Percentiles rank a stretch among this genome's conserved stretches.
Evolutionary conservation across 2,797 vertebrate genomes (phyloP).

Genomic region (Chloroceryle inda): DNA sequence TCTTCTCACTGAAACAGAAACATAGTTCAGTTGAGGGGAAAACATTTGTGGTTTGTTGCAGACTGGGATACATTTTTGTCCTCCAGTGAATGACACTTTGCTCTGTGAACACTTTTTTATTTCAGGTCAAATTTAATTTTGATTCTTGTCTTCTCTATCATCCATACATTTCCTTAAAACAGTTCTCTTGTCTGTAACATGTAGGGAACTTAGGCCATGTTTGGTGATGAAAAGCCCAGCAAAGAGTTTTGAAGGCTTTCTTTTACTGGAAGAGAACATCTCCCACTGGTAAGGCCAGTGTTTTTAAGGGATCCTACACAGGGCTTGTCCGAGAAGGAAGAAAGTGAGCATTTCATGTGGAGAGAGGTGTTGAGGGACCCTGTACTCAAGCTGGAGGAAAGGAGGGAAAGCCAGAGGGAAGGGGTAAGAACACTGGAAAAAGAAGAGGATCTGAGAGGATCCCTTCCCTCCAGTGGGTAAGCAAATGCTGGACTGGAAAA

Average conservation of each 20-base stretch:
- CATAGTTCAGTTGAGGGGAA: neutral
- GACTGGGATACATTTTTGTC: neutral
- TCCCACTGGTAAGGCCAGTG: accelerated
- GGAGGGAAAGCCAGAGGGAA: neutral
- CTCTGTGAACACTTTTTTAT: neutral
- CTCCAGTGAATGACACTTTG: neutral
- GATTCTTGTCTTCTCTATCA: neutral
- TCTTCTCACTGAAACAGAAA: neutral
- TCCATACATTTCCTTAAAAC: neutral
- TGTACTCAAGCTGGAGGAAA: neutral
- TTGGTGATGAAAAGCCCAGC: neutral
- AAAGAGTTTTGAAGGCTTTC: neutral
- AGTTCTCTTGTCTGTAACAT: neutral
- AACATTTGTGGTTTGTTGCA: neutral
- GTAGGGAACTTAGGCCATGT: neutral
- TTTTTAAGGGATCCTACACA: neutral
- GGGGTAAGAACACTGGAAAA: no score
- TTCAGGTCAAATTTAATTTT: neutral
- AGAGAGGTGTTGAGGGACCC: neutral
- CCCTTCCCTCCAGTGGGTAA: neutral
- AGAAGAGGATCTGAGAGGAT: no score
- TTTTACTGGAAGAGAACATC: neutral
- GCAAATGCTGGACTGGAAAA: neutral
- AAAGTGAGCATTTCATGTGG: accelerated
- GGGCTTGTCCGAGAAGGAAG: neutral